These are phyloP conservation scores for Brachionus paranguensis DNA, from an alignment of 1,140 invertebrate species.

Conservation along the genomic window DNA sequence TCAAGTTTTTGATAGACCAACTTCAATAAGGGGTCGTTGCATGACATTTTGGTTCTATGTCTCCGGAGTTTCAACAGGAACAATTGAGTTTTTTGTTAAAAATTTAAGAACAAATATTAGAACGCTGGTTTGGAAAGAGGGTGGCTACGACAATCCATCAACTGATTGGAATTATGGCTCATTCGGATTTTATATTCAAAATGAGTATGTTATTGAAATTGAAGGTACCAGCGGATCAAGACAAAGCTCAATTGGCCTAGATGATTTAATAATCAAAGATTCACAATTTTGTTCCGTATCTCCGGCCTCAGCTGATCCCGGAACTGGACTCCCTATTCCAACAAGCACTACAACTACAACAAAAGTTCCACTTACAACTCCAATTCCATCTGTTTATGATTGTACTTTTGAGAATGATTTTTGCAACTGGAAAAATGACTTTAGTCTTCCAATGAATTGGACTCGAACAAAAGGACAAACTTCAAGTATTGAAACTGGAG, in stretches of 20 bases:
- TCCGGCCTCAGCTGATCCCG: background rate
- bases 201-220: background rate
- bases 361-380: background rate
- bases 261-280: slow-evolving; percentile 26
- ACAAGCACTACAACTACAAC: background rate
- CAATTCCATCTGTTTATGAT: slow-evolving; percentile 43
- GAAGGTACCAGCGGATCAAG: background rate
- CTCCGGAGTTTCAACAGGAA: background rate
- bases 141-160: background rate
- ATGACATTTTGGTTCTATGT: slow-evolving; percentile 32
- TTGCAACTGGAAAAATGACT: slow-evolving; percentile 48
- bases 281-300: background rate
- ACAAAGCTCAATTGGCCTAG: slow-evolving; percentile 3
- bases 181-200: slow-evolving; percentile 17
- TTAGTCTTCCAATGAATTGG: slow-evolving; percentile 40
- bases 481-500: slow-evolving; percentile 10
- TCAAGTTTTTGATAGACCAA: background rate
- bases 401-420: slow-evolving; percentile 49
- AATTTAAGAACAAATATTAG: background rate
- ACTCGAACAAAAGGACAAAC: slow-evolving; percentile 7
- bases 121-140: background rate
- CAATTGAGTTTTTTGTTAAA: background rate
- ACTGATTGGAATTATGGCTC: slow-evolving; percentile 31
- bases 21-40: slow-evolving; percentile 6
- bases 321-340: slow-evolving; percentile 6